Evolutionary conservation across 2,888 invertebrate species (phyloP), one percentile per base, ranked within the genome.

Genomic region (Sipunculus nudus): DNA sequence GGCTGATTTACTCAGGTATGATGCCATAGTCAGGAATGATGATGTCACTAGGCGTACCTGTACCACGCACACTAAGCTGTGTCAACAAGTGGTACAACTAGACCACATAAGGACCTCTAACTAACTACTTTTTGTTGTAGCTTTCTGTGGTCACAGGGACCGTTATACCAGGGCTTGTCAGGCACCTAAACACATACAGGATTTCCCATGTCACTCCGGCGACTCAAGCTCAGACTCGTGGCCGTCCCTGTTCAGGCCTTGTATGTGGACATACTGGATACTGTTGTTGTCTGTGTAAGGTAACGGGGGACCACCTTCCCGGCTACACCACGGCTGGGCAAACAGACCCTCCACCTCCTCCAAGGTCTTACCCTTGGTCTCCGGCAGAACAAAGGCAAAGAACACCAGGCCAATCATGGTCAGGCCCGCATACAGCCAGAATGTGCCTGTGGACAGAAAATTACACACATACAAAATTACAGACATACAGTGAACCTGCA

Each of bases 331-430:
- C 0, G 75, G 75, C 46, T 62, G 67, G 16, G 80, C 81, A 75
- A 86, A 86, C 23, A 86, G 67, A 1, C 79, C 77, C 63, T 85
- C 85, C 58, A 86, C 84, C 64, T 87, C 86, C 72, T 87, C 87
- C 46, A 87, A 75, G 19, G 78, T 78, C 57, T 82, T 81, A 1
- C 86, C 87, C 70, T 85, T 85, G 0, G 88, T 88, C 71, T 88
- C 87, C 2, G 88, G 87, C 53, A 88, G 79, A 13, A 86, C 65
- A 25, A 86, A 73, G 1, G 84, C 86, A 23, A 85, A 59, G 8
- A 82, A 70, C 29, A 79, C 68, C 43, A 78, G 69, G 25, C 81
- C 80, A 19, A 76, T 54, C 35, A 75, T 71, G 1, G 86, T 85
- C 41, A 87, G 68, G 13, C 80, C 82, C 23, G 85, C 82, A 75